Evolutionary conservation across 2,113 vertebrate species (phyloP), one percentile per base, ranked within the genome.

Genomic region (Trogon melanurus): DNA sequence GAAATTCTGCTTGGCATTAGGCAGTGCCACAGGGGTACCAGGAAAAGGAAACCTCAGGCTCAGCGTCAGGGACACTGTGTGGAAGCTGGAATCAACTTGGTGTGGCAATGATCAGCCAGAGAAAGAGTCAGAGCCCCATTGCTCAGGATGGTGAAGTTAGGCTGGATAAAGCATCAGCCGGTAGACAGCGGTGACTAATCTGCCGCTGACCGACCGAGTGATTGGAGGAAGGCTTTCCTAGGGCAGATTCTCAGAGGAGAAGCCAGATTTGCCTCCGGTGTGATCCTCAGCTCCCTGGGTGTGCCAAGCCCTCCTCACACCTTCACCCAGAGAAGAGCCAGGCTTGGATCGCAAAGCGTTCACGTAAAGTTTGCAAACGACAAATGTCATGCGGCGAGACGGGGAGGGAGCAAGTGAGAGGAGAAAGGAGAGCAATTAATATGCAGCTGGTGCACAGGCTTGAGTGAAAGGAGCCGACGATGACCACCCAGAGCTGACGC

Each of bases 401-500:
- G 0, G 88, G 82, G 75, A 89, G 78, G 62, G 62, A 87, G 57
- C 1, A 54, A 88, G 89, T 1, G 27, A 80, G 84, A 5, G n/a
- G 73, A 89, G 89, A 82, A 88, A 86, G 82, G 85, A 93, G 36
- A 85, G 57, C 66, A 38, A 92, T 97, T 85, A 79, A 93, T 58
- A 51, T 87, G 76, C 95, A 96, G 90, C 94, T 93, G 96, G 90
- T 93, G 95, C 91, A 91, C 1, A 3, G 82, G 85, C 76, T 81
- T 20, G 90, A 93, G 91, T 86, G 91, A 89, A 75, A 69, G 90
- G 73, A 94, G 85, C 45, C 0, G 44, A 47, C 6, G 25, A 16
- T 86, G 96, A 67, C 83, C 95, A 81, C 79, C 66, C 41, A 0
- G 92, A 89, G 93, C 95, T 79, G 97, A 38, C 1, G 69, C 88